A percentile compares a stretch with the other conserved stretches of the same genome.
Conservation (phyloP, 2,797 vertebrate species). For the Tiaroga cobitis region DNA sequence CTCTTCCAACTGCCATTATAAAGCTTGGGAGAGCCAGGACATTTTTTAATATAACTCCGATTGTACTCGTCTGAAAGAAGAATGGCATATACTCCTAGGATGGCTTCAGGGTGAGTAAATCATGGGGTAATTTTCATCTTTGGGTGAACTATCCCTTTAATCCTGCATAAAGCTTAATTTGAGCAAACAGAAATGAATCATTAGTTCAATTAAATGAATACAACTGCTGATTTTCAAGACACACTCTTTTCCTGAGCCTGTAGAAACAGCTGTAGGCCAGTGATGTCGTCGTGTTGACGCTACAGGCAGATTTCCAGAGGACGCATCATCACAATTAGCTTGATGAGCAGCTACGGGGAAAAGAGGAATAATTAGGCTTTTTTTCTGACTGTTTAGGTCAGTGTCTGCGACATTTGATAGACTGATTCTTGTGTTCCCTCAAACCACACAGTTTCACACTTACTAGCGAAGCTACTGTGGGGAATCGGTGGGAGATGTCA, state of each 20-base stretch:
- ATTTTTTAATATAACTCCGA: too few relatives aligned
- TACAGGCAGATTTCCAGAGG: constrained; percentile 57
- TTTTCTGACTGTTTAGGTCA: constrained; percentile 61
- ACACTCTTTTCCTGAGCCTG: background rate
- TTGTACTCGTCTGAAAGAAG: too few relatives aligned
- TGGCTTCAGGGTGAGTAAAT: too few relatives aligned
- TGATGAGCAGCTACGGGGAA: constrained; percentile 58
- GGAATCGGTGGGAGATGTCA: constrained; percentile 59
- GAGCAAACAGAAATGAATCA: constrained; percentile 14
- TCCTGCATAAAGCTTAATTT: background rate
- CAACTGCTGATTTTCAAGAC: constrained; percentile 2
- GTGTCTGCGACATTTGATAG: constrained; percentile 57
- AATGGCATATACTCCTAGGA: too few relatives aligned
- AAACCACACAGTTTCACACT: constrained; percentile 46
- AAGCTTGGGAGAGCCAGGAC: too few relatives aligned
- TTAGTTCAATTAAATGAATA: constrained; percentile 41
- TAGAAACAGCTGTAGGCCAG: constrained; percentile 15
- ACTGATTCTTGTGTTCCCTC: constrained; percentile 25
- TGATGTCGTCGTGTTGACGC: constrained; percentile 66
- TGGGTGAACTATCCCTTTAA: background rate
- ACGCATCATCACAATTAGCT: constrained; percentile 70
- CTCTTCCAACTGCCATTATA: too few relatives aligned
- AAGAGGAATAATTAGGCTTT: constrained; percentile 72
- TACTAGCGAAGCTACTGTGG: constrained; percentile 58
- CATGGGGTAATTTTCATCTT: too few relatives aligned